phyloP scores from a whole-genome alignment of 2,797 vertebrate genomes.

The Podarcis siculus region DNA sequence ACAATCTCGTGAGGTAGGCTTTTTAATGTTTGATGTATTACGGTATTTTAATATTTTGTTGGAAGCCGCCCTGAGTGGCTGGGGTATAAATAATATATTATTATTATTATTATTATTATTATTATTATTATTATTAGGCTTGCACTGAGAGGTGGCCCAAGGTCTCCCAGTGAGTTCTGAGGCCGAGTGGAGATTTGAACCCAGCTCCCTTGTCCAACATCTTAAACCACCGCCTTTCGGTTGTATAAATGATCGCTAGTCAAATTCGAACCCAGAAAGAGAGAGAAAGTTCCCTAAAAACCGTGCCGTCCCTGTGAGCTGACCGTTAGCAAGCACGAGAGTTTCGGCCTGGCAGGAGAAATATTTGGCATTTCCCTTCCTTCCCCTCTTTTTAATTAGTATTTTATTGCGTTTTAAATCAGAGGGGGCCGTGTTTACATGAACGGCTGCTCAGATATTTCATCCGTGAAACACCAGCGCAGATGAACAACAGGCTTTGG shows the following conservation, averaged over 20 bases:
- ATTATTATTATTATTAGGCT: no score
- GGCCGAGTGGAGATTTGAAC: no score
- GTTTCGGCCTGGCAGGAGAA: background rate
- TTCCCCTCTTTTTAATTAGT: background rate
- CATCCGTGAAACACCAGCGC: background rate
- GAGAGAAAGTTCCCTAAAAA: background rate
- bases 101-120: no score
- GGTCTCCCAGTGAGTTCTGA: no score
- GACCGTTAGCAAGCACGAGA: background rate
- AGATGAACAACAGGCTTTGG: background rate
- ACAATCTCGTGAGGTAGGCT: no score
- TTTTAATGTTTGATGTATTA: no score
- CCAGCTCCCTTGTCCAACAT: no score
- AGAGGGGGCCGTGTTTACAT: background rate
- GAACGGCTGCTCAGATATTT: background rate
- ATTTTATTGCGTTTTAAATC: constrained; percentile 28
- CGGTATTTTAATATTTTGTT: no score
- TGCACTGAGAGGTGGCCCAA: no score
- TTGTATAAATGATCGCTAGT: background rate
- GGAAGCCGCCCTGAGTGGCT: no score
- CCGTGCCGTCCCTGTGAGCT: background rate
- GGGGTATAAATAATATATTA: no score
- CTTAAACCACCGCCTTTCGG: no score
- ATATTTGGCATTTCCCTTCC: background rate
- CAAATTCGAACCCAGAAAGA: background rate